Base-by-base conservation (phyloP, 2,797 vertebrate genomes). In the Poeciliopsis gracilis region DNA sequence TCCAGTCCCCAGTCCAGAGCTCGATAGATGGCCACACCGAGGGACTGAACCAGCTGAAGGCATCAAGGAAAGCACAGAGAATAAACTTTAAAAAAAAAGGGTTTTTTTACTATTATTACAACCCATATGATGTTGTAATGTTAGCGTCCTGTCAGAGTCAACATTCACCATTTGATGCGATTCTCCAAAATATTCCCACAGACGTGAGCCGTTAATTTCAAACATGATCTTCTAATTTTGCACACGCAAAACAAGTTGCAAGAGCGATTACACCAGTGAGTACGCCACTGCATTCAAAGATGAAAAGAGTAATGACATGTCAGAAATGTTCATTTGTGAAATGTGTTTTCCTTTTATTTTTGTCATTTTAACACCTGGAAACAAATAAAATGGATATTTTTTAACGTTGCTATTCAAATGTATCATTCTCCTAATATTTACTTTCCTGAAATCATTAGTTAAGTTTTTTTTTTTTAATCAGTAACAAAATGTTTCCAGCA, bases 1-100 rank as follows among this genome's bases (percentile, higher is more conserved):
- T 97, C 96, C 93, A 99, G 93, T 0, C 98, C 98, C 98, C 98
- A 99, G 94, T 99, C 98, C 94, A 99, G 95, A 0, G 98, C 98
- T 1, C 94, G 95, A 94, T 99, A 99, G 91, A 99, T 97, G 74
- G 97, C 96, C 2, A 99, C 97, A 1, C 98, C 98, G 90, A 99
- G 88, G 0, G 97, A 97, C 91, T 97, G 97, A 82, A 99, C 97
- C 95, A 98, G 87, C 98, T 99, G 91, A 28, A 70, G 3, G 76
- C 36, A 82, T 2, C 20, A 63, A 82, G 2, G 8, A 4, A 30
- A 23, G 8, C 11, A 63, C 63, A 46, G 16, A 33, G 15, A 36
- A 57, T 16, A 73, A 15, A 46, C 36, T 36, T 36, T 36, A 2
- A 2, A 36, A 36, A 36, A 36, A 36, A 7, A 8, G 30, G 30